phyloP scores from a whole-genome alignment of 2,888 invertebrate species.

The Magallana nippona region DNA sequence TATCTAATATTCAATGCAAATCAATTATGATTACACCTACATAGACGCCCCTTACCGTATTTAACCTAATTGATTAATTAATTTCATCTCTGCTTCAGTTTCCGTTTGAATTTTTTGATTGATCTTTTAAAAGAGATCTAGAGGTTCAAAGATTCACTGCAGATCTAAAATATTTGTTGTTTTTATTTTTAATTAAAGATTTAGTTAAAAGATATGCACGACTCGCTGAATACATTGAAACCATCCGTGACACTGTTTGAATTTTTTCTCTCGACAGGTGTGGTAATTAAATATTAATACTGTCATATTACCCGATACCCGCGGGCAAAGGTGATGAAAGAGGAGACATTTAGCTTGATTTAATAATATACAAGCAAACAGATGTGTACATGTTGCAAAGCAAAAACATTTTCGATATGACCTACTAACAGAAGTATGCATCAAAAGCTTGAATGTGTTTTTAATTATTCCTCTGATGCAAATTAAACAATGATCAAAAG shows the following conservation, averaged over 20 bases:
- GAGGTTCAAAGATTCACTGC: no score
- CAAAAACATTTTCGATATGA: no score
- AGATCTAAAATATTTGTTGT: not conserved
- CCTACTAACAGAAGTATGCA: no score
- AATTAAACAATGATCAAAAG: no score
- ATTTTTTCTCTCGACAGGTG: not conserved
- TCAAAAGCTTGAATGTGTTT: no score
- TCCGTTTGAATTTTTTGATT: not conserved
- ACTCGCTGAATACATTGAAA: no score
- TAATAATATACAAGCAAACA: no score
- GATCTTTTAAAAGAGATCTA: no score
- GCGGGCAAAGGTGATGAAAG: not conserved
- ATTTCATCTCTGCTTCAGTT: not conserved
- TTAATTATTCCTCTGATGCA: no score
- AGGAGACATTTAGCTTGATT: not conserved
- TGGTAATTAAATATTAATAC: not conserved
- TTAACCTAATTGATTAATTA: not conserved
- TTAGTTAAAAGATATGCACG: no score
- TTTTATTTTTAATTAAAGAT: not conserved
- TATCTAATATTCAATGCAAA: constrained; percentile 21
- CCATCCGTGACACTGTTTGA: not conserved
- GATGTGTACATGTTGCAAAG: no score
- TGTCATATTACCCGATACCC: constrained; percentile 18
- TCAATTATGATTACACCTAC: constrained; percentile 8
- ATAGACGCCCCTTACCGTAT: not conserved